Conservation (phyloP, 2,113 vertebrate species). For the Oxyura jamaicensis region DNA sequence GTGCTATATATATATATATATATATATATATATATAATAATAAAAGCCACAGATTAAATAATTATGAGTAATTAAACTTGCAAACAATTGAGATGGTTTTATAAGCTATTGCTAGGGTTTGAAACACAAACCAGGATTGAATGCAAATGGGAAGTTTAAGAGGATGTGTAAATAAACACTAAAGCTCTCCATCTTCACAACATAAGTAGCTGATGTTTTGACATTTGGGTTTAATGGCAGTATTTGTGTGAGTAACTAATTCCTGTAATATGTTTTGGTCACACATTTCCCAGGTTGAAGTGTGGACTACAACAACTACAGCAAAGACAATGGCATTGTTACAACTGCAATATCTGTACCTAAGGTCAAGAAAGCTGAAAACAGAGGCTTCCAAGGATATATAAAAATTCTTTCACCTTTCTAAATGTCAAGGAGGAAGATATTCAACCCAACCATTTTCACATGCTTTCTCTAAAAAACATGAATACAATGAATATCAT, state of each 20-base stretch:
- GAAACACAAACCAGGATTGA: not conserved
- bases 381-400: accelerated
- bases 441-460: not conserved
- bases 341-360: not conserved
- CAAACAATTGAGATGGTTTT: not conserved
- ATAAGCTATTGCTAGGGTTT: not conserved
- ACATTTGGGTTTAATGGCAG: not conserved
- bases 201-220: not conserved
- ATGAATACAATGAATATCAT: not conserved
- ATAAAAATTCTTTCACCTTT: not conserved
- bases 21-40: not conserved
- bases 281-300: not conserved
- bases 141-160: not conserved
- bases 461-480: not conserved
- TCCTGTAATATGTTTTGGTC: not conserved
- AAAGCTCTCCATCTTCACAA: not conserved
- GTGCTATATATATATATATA: not conserved
- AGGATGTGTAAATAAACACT: not conserved
- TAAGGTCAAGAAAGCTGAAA: not conserved
- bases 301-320: not conserved
- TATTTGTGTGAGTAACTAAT: not conserved
- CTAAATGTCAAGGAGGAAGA: not conserved
- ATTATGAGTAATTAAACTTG: not conserved
- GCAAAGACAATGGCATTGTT: not conserved
- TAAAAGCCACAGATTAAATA: not conserved